Evolutionary conservation across 2,888 invertebrate species (phyloP).

Genomic region (Brachyopa scutellaris): DNA sequence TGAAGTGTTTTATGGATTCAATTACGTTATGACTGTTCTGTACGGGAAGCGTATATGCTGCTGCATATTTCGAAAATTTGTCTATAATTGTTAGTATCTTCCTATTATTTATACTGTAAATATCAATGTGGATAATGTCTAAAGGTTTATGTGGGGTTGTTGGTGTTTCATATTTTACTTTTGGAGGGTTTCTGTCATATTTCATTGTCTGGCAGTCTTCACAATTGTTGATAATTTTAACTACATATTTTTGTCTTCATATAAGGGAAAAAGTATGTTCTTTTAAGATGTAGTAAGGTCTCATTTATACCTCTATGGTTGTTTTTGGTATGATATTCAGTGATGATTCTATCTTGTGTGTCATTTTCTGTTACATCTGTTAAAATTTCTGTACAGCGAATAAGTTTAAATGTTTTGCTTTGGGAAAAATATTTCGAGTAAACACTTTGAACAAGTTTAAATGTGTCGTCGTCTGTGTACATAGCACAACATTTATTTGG

Average conservation of each 20-base stretch:
- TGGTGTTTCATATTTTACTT: not conserved
- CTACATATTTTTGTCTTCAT: not conserved
- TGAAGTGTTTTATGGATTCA: not conserved
- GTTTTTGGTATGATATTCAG: no score
- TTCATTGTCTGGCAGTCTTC: not conserved
- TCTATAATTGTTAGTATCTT: not conserved
- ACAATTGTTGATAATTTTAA: not conserved
- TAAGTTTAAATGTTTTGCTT: not conserved
- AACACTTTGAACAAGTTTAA: conserved; percentile 52
- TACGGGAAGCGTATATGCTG: not conserved
- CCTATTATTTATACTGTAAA: not conserved
- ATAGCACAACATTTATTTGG: conserved; percentile 70
- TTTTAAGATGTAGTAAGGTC: conserved; percentile 15
- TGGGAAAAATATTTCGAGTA: no score
- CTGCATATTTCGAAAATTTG: no score
- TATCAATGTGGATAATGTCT: not conserved
- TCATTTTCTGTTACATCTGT: not conserved
- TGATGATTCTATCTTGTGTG: conserved; percentile 15
- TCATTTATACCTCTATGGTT: conserved; percentile 56
- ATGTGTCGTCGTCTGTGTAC: not conserved
- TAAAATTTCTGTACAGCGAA: not conserved
- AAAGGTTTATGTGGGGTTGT: no score
- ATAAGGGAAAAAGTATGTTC: not conserved
- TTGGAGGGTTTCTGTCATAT: not conserved
- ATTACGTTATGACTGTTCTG: not conserved